Evolutionary conservation across 2,888 invertebrate species (phyloP), one percentile per base, ranked within the genome.

Genomic region (Leptinotarsa rubiginosa): DNA sequence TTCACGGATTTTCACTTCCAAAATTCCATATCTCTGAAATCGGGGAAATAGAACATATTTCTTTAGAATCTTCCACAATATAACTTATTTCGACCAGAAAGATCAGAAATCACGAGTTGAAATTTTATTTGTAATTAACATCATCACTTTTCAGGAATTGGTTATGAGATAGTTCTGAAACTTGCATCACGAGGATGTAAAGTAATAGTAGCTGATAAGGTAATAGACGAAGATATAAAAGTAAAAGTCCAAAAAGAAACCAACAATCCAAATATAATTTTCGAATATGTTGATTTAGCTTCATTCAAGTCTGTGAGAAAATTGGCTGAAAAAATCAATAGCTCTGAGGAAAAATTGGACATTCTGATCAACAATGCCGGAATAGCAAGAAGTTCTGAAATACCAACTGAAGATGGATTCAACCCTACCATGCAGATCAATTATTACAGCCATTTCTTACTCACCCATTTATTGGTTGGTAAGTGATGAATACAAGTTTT

Each of bases 361-460:
- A 90, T 92, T 15, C 85, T 31, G 31, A 31, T 31, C 31, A 31
- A 31, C 31, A 31, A 31, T 31, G 31, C 31, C 7, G 31, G 31
- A 0, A 88, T 90, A 0, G 92, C 92, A 0, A 88, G 89, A 0
- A 89, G 87, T 12, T 89, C 89, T 1, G 83, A 88, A n/a, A 85
- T 85, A 31, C 84, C 84, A 52, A 92, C 86, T 56, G 77, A 78
- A 69, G 78, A 94, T 79, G 93, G 92, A 0, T 88, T 93, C 50
- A 90, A 93, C 49, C 85, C 89, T 25, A 90, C 90, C 68, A 90
- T 93, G 89, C 93, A 93, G 78, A 89, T 92, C 15, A 94, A 94
- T 79, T 91, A 93, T 82, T 91, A 93, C 81, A 93, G 93, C 5
- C 92, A 91, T 10, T 94, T 94, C 83, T 86, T 95, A 31, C 86